These are phyloP conservation scores for Grapholita molesta DNA, from an alignment of 1,140 invertebrate species.

Conservation along the genomic window DNA sequence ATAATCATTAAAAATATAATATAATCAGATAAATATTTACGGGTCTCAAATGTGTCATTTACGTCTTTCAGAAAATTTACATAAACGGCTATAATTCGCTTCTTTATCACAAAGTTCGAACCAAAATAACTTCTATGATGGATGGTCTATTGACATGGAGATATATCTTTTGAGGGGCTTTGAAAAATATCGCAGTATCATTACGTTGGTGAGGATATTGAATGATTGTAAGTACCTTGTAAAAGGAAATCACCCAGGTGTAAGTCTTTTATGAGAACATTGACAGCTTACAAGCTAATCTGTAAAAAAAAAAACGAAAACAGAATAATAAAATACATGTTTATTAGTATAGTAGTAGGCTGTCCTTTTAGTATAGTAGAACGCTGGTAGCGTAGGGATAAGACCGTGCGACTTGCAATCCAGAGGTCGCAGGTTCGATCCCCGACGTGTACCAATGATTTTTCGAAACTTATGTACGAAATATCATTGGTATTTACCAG, in stretches of 20 bases:
- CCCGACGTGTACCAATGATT: too few relatives aligned
- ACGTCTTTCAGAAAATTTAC: background rate
- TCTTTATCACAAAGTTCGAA: background rate
- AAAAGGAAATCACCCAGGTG: background rate
- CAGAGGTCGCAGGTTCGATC: too few relatives aligned
- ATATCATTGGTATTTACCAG: too few relatives aligned
- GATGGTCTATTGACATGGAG: constrained; percentile 11
- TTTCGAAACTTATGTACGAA: too few relatives aligned
- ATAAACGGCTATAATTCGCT: background rate
- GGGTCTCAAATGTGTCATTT: background rate
- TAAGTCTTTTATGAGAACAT: background rate
- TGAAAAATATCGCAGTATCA: background rate
- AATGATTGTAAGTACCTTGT: background rate
- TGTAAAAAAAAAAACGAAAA: too few relatives aligned
- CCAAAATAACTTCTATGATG: background rate
- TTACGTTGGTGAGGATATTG: background rate
- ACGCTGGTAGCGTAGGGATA: too few relatives aligned
- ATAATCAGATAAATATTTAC: background rate
- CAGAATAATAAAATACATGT: too few relatives aligned
- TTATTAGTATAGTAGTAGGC: too few relatives aligned
- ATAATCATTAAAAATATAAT: too few relatives aligned
- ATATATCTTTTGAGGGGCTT: constrained; percentile 3
- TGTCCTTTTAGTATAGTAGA: too few relatives aligned
- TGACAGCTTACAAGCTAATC: too few relatives aligned
- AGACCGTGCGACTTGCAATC: too few relatives aligned